These are phyloP conservation scores for Nymphalis io DNA, from an alignment of 1,140 invertebrate genomes.

Conservation along the genomic window DNA sequence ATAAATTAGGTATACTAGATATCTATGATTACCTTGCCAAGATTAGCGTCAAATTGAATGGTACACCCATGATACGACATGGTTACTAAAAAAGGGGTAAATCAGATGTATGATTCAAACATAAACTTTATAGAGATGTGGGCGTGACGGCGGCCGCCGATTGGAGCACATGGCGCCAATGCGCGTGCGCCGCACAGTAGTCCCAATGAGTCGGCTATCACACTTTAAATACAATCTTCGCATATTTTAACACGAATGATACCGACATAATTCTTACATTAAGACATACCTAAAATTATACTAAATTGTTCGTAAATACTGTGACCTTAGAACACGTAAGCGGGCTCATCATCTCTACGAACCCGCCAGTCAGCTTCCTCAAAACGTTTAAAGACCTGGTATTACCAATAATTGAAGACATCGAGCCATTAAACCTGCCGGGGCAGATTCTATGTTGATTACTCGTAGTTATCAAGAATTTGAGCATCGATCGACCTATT, in stretches of 20 bases:
- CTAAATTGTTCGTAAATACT: conserved; percentile 1
- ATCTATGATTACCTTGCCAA: too few relatives aligned
- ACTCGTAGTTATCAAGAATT: conserved; percentile 77
- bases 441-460: conserved; percentile 74
- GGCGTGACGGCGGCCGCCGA: conserved; percentile 57
- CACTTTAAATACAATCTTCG: conserved; percentile 29
- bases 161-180: conserved; percentile 68
- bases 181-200: conserved; percentile 70
- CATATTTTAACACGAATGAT: conserved; percentile 25
- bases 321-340: conserved; percentile 14
- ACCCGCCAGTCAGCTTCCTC: conserved; percentile 69
- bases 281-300: conserved; percentile 1
- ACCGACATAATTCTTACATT: conserved; percentile 27
- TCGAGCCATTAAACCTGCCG: conserved; percentile 66
- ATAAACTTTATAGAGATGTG: conserved; percentile 39
- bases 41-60: too few relatives aligned
- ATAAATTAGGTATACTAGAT: too few relatives aligned
- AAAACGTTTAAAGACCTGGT: conserved; percentile 71
- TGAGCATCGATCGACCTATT: conserved; percentile 66
- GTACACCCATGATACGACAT: too few relatives aligned
- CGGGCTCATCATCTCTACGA: conserved; percentile 30
- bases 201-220: conserved; percentile 35
- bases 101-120: conserved; percentile 10
- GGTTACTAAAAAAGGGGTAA: neutral
- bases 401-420: conserved; percentile 78